A percentile compares a stretch with the other conserved stretches of the same genome.
phyloP scores from a whole-genome alignment of 2,888 invertebrate species.

The Calephelis perditalis region DNA sequence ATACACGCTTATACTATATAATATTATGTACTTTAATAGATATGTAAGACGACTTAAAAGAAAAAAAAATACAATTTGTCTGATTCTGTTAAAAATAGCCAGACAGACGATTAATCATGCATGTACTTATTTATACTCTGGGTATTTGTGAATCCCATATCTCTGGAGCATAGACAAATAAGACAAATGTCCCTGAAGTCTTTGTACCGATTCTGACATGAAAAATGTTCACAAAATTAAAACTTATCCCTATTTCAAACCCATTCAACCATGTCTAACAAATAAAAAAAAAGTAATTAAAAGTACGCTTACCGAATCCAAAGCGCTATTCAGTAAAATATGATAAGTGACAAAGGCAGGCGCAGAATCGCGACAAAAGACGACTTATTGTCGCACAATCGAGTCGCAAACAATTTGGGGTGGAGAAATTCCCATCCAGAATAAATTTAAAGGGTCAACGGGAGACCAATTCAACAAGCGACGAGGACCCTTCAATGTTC shows the following conservation, averaged over 20 bases:
- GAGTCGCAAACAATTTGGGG: slow-evolving; percentile 24
- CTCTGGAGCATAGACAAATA: not conserved
- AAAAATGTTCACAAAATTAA: not conserved
- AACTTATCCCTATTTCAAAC: slow-evolving; percentile 1
- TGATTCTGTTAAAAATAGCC: too few species aligned
- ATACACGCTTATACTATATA: too few species aligned
- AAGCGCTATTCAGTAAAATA: slow-evolving; percentile 13
- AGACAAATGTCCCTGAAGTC: not conserved
- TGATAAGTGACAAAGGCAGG: slow-evolving; percentile 13
- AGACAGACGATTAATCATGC: too few species aligned
- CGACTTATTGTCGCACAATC: slow-evolving; percentile 30
- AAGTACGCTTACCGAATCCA: slow-evolving; percentile 14
- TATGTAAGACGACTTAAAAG: too few species aligned
- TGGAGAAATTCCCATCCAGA: slow-evolving; percentile 39
- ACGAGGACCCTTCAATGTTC: slow-evolving; percentile 1
- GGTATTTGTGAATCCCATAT: too few species aligned
- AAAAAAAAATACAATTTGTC: too few species aligned
- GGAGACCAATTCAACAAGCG: slow-evolving; percentile 23
- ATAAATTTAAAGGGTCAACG: slow-evolving; percentile 53
- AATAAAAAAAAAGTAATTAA: slow-evolving; percentile 10
- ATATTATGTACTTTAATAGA: too few species aligned
- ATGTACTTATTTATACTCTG: too few species aligned
- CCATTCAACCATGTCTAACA: slow-evolving; percentile 5
- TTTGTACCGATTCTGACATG: not conserved
- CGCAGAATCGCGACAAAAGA: slow-evolving; percentile 23